Conservation (phyloP, 2,888 invertebrate genomes). For the Bembecia ichneumoniformis region DNA sequence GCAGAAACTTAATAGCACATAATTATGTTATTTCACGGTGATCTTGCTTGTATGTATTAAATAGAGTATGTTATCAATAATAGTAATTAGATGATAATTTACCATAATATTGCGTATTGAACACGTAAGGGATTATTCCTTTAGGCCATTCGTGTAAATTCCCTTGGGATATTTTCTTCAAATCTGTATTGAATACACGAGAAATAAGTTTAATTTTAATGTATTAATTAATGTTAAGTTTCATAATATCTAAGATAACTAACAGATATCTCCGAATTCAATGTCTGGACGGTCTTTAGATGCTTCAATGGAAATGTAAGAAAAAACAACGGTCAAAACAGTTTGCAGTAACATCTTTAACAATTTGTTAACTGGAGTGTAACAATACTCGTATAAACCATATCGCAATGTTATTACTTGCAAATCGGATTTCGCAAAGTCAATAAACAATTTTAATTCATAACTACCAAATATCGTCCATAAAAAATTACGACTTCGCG, state of each 20-base stretch:
- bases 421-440: not conserved
- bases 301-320: too few species aligned
- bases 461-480: too few species aligned
- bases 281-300: too few species aligned
- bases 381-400: not conserved
- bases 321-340: not conserved
- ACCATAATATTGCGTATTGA: slow-evolving; percentile 17
- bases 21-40: too few species aligned
- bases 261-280: too few species aligned
- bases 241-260: not conserved
- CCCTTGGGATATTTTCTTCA: too few species aligned
- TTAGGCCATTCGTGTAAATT: slow-evolving; percentile 11
- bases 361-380: not conserved
- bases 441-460: too few species aligned
- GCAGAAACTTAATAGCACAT: too few species aligned
- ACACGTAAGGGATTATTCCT: slow-evolving; percentile 16
- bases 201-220: not conserved
- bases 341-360: not conserved
- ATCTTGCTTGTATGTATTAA: too few species aligned
- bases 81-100: slow-evolving; percentile 2
- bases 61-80: too few species aligned
- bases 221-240: not conserved
- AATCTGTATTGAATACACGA: too few species aligned
- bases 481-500: too few species aligned
- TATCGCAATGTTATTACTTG: not conserved